phyloP scores from a whole-genome alignment of 2,797 vertebrate species.

The Syncerus caffer region DNA sequence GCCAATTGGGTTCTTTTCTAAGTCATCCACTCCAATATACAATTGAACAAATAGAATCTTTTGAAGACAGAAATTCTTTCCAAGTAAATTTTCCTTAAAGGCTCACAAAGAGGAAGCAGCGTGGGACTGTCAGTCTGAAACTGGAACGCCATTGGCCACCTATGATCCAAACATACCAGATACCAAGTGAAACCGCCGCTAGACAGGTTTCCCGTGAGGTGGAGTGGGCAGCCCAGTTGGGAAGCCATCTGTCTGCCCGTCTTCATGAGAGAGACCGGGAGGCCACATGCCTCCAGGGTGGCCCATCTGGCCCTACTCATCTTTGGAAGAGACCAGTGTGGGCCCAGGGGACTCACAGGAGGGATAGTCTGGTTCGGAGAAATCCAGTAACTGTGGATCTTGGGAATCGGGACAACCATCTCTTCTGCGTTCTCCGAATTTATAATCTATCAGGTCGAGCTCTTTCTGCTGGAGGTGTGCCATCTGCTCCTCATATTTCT shows the following conservation, averaged over 20 bases:
- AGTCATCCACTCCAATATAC: neutral
- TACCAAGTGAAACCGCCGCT: neutral
- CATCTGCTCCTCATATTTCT: constrained; percentile 91
- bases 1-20: neutral
- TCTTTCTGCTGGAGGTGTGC: constrained; percentile 84
- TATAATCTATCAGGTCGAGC: constrained; percentile 75
- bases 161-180: neutral
- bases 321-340: neutral
- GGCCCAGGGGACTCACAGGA: constrained; percentile 83
- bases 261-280: neutral
- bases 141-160: fast-evolving
- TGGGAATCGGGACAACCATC: constrained; percentile 70
- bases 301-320: neutral
- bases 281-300: neutral
- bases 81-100: neutral
- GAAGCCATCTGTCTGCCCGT: constrained; percentile 49
- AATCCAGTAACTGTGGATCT: constrained; percentile 77
- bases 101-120: neutral
- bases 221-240: neutral
- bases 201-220: neutral
- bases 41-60: neutral
- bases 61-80: neutral
- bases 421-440: constrained; percentile 80
- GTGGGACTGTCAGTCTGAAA: neutral
- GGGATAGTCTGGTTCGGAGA: constrained; percentile 81